Evolutionary conservation across 2,888 invertebrate species (phyloP).

Genomic region (Drosophila heteroneura): DNA sequence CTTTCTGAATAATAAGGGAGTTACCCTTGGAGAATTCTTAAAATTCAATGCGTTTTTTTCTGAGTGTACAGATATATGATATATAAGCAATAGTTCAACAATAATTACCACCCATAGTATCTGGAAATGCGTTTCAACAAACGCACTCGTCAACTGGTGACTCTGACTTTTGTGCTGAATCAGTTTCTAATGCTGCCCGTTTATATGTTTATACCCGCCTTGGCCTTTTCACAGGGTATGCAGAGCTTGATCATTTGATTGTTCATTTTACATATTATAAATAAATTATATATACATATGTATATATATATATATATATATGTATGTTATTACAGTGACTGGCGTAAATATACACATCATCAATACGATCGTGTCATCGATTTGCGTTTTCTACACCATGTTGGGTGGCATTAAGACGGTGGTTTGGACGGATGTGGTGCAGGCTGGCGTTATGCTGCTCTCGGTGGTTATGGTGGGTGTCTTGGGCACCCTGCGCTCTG

Average conservation of each 20-base stretch:
- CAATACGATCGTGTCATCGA: conserved; percentile 86
- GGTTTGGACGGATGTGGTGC: conserved; percentile 87
- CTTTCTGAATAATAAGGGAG: too few species aligned
- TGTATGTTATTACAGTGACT: conserved; percentile 85
- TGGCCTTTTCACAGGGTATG: conserved; percentile 84
- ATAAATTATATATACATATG: background rate
- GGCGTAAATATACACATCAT: conserved; percentile 87
- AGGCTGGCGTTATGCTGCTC: conserved; percentile 85
- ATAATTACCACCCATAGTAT: conserved; percentile 67
- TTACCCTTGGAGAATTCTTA: too few species aligned
- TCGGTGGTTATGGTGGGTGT: conserved; percentile 84
- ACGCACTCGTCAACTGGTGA: conserved; percentile 81
- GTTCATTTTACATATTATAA: background rate
- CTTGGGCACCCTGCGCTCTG: conserved; percentile 84
- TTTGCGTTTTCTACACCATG: conserved; percentile 87
- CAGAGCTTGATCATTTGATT: background rate
- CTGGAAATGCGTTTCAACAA: conserved; percentile 83
- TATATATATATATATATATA: background rate
- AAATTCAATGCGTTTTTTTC: background rate
- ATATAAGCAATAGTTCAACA: background rate
- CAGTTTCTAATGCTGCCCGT: conserved; percentile 83
- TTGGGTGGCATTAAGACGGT: conserved; percentile 87
- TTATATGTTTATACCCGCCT: conserved; percentile 82
- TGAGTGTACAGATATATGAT: background rate
- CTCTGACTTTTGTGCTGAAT: conserved; percentile 80